A percentile compares a stretch with the other conserved stretches of the same genome.
Evolutionary conservation across 1,140 invertebrate species (phyloP).

Genomic region (Nephotettix cincticeps): DNA sequence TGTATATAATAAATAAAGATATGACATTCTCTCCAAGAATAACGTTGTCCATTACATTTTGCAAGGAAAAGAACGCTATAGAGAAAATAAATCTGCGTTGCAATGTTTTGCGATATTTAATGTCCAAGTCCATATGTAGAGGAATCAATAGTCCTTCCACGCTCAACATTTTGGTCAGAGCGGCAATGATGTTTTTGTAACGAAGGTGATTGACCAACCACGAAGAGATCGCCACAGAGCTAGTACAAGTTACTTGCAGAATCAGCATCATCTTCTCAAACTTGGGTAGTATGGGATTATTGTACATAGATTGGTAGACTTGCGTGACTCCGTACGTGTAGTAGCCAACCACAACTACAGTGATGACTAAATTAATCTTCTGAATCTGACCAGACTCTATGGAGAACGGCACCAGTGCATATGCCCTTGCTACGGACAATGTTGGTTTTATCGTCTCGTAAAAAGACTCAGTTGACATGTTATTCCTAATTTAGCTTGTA

Average conservation of each 20-base stretch:
- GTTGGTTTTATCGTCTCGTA: slow-evolving; percentile 6
- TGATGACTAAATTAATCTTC: background rate
- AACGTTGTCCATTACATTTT: slow-evolving; percentile 15
- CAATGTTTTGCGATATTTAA: background rate
- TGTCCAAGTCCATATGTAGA: background rate
- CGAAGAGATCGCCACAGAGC: background rate
- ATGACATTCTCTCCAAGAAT: slow-evolving; percentile 1
- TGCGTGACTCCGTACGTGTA: background rate
- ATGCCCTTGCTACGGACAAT: background rate
- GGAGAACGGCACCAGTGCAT: slow-evolving; percentile 8
- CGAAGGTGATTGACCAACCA: slow-evolving; percentile 8
- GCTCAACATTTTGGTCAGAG: background rate
- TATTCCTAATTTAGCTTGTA: too few relatives aligned
- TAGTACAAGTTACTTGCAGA: slow-evolving; percentile 10
- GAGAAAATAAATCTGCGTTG: background rate
- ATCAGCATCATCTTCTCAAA: slow-evolving; percentile 20
- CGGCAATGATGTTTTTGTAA: background rate
- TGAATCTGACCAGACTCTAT: background rate
- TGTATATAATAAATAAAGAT: slow-evolving; percentile 14
- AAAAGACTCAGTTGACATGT: background rate
- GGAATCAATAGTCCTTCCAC: background rate
- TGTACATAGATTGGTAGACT: background rate
- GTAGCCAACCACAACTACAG: background rate
- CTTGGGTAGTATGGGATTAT: slow-evolving; percentile 14
- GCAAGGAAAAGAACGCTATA: background rate